phyloP scores from a whole-genome alignment of 1,140 invertebrate genomes.

The Gyrodactylus salaris region DNA sequence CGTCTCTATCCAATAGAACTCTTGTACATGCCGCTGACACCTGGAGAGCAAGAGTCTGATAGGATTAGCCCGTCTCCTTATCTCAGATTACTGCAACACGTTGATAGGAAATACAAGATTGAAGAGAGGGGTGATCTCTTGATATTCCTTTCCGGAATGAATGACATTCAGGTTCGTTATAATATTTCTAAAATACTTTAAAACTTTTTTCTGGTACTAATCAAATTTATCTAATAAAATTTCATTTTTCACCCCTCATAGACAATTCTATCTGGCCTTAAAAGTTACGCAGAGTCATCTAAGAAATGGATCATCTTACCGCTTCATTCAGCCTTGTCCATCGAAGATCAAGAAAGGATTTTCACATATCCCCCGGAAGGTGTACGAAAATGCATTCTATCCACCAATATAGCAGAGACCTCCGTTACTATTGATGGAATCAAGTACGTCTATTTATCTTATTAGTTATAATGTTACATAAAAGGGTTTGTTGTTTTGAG shows the following conservation, averaged over 20 bases:
- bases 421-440: slow-evolving; percentile 94
- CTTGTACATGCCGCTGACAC: slow-evolving; percentile 1
- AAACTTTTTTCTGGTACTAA: background rate
- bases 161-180: slow-evolving; percentile 35
- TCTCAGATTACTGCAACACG: slow-evolving; percentile 52
- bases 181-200: too few relatives aligned
- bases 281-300: slow-evolving; percentile 38
- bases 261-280: slow-evolving; percentile 16
- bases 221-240: background rate
- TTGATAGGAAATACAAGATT: slow-evolving; percentile 28
- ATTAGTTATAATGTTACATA: slow-evolving; percentile 72
- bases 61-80: slow-evolving; percentile 37
- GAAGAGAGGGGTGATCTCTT: slow-evolving; percentile 40
- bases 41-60: slow-evolving; percentile 20
- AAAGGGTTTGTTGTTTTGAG: slow-evolving; percentile 53
- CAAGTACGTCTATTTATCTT: slow-evolving; percentile 4
- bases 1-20: background rate
- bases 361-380: slow-evolving; percentile 83
- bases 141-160: slow-evolving; percentile 75
- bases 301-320: slow-evolving; percentile 70
- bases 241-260: background rate
- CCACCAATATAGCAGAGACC: slow-evolving; percentile 97
- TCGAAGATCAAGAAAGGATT: slow-evolving; percentile 53
- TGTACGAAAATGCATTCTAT: slow-evolving; percentile 72
- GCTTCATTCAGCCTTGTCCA: slow-evolving; percentile 58